These are phyloP conservation scores for Cydia pomonella DNA, from an alignment of 1,140 invertebrate species.

Conservation along the genomic window DNA sequence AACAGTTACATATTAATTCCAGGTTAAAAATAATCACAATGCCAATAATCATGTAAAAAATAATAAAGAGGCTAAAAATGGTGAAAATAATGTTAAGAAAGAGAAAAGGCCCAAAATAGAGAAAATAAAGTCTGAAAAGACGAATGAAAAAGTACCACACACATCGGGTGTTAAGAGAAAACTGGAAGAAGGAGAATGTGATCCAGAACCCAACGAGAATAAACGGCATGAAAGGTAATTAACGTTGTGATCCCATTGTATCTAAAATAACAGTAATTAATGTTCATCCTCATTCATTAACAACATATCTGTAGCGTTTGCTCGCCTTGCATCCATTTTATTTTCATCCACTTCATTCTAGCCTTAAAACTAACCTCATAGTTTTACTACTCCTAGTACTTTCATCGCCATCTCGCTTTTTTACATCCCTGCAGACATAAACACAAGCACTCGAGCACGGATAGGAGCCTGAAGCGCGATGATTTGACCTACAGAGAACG, in stretches of 20 bases:
- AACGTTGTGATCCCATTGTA: slow-evolving; percentile 22
- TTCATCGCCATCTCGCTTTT: slow-evolving; percentile 68
- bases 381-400: slow-evolving; percentile 45
- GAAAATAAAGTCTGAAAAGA: slow-evolving; percentile 61
- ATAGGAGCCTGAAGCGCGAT: slow-evolving; percentile 73
- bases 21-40: slow-evolving; percentile 74
- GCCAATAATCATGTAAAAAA: slow-evolving; percentile 69
- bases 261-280: slow-evolving; percentile 28
- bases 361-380: slow-evolving; percentile 18
- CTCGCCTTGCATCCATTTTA: slow-evolving; percentile 37
- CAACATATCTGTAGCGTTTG: slow-evolving; percentile 31
- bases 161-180: slow-evolving; percentile 74
- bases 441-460: slow-evolving; percentile 75
- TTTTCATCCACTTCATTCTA: slow-evolving; percentile 40
- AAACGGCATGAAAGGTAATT: slow-evolving; percentile 77
- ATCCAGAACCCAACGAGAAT: slow-evolving; percentile 73
- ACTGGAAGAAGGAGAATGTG: slow-evolving; percentile 79
- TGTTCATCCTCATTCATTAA: background rate
- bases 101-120: slow-evolving; percentile 66
- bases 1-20: slow-evolving; percentile 37
- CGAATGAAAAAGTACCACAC: slow-evolving; percentile 64
- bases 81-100: slow-evolving; percentile 63
- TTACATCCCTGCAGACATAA: slow-evolving; percentile 75
- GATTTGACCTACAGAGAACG: slow-evolving; percentile 77
- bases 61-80: slow-evolving; percentile 71